Base-by-base conservation (phyloP, 2,888 invertebrate genomes). In the Hanleya hanleyi region DNA sequence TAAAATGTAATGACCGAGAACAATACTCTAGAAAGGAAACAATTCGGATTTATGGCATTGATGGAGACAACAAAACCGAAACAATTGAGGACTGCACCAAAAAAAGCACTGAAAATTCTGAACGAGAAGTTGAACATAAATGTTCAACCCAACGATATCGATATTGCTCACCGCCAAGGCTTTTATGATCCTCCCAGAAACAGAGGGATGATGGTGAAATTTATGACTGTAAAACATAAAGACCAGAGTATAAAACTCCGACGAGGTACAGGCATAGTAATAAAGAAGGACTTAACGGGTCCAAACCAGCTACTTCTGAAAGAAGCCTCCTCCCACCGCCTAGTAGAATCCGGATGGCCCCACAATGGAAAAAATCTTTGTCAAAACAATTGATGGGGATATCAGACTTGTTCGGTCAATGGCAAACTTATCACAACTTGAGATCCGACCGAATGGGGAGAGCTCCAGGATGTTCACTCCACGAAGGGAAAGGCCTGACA, bases 11-110 rank as follows among this genome's bases (percentile, higher is more conserved):
- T 26, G 57, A 57, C 9, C 18, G 15, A 22, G 57, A 26, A 57
- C 57, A 57, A 57, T 57, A 57, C 26, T 29, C 57, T 15, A 26
- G 57, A 57, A 57, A 57, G 29, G 57, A 57, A 32, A 57, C 29
- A 4, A 57, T 57, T 29, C 5, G 57, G 57, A 18, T 57, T 29
- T 57, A 22, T 1, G 57, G 57, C 4, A 29, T 57, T 15, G 57
- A 57, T 4, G 57, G 29, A 29, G 22, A 57, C 4, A 29, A 57
- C 12, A 57, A 22, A 15, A 12, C 18, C 18, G 57, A 57, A 57
- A 22, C 57, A 26, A 57, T 29, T 26, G 57, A 57, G 15, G 29
- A 29, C 22, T 57, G 57, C 26, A 57, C 57, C 26, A 4, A 29
- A 29, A n/a, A 57, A 57, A 22, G 57, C 32, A 29, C 4, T 57